Evolutionary conservation across 37 sponge, comb jelly and placozoan species (phyloP).

Genomic region (Agelas oroides): DNA sequence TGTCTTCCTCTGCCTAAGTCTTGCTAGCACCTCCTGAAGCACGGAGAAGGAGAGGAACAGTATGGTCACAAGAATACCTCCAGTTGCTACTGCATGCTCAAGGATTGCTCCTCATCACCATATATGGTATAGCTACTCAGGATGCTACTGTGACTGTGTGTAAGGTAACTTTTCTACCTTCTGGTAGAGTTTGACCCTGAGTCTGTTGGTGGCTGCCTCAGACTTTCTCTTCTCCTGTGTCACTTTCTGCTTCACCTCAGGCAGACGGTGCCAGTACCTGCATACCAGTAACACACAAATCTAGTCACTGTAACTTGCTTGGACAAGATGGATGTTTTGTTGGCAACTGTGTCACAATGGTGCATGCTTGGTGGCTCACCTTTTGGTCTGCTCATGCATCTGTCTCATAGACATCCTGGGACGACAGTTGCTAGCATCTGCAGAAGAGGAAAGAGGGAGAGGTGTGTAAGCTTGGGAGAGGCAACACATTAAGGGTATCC

Average conservation of each 20-base stretch:
- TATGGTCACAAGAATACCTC: too few species aligned
- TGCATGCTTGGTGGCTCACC: neutral
- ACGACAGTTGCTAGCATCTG: neutral
- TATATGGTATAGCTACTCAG: too few species aligned
- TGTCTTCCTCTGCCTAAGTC: conserved; percentile 16
- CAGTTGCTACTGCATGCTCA: too few species aligned
- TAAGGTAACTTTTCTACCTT: conserved; percentile 18
- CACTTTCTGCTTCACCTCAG: conserved; percentile 19
- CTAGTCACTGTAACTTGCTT: neutral
- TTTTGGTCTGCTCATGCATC: conserved; percentile 26
- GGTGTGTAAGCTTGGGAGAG: neutral
- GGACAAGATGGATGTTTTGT: neutral
- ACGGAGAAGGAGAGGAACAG: too few species aligned
- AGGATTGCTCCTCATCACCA: too few species aligned
- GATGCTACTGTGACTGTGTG: too few species aligned
- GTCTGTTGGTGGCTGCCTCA: conserved; percentile 57
- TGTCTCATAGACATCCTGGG: conserved; percentile 16
- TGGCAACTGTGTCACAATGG: neutral
- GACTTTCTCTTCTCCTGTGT: conserved; percentile 10
- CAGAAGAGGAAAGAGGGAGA: neutral
- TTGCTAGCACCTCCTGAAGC: conserved; percentile 29
- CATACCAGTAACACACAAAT: neutral
- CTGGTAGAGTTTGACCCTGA: conserved; percentile 51
- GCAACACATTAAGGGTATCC: neutral
- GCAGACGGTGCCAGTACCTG: conserved; percentile 22